These are phyloP conservation scores for Macrotus californicus DNA, from an alignment of 2,113 vertebrate species.

Conservation along the genomic window DNA sequence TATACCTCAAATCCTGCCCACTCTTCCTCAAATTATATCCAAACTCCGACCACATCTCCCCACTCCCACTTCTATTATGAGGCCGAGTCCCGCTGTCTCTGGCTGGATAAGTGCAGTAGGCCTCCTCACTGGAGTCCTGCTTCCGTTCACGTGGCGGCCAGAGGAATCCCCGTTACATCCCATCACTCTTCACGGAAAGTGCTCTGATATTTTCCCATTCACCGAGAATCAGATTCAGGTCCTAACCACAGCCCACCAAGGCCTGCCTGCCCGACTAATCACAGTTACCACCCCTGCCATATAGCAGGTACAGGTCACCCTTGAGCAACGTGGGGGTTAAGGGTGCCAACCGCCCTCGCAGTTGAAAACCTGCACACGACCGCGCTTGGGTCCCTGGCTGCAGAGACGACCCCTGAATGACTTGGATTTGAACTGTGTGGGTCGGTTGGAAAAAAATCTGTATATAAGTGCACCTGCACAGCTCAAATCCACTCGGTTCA, in stretches of 20 bases:
- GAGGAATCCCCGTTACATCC: background rate
- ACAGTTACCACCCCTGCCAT: background rate
- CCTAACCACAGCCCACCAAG: accelerated
- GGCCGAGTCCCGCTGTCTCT: background rate
- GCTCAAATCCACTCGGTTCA: background rate
- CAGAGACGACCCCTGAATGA: background rate
- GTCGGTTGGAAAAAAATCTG: background rate
- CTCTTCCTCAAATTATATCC: background rate
- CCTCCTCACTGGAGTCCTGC: background rate
- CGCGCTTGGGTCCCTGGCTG: no score
- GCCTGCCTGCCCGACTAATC: background rate
- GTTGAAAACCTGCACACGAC: background rate
- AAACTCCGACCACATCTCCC: background rate
- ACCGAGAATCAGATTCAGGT: background rate
- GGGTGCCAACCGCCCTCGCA: background rate
- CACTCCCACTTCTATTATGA: background rate
- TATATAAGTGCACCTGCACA: no score
- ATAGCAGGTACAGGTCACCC: background rate
- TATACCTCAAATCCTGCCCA: background rate
- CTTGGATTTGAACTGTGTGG: background rate
- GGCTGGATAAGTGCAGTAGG: background rate
- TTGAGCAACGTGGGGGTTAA: background rate
- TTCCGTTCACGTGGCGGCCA: background rate
- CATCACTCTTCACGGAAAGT: background rate
- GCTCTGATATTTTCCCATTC: background rate